Evolutionary conservation across 2,113 vertebrate genomes (phyloP), one percentile per base, ranked within the genome.

Genomic region (Alces alces): DNA sequence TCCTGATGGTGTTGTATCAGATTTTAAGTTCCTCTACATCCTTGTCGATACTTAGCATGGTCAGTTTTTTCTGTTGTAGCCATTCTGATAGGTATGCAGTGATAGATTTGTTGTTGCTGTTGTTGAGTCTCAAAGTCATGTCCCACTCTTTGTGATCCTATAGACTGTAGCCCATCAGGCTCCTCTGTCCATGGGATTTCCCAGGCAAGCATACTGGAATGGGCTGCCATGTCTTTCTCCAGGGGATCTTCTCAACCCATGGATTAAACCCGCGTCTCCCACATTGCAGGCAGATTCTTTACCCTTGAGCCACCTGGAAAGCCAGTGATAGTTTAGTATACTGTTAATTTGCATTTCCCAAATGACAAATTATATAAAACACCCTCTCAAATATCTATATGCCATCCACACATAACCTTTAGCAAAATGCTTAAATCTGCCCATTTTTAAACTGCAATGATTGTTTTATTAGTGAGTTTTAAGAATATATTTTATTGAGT

Each of bases 231-330:
- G 25, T 43, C 39, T 14, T 73, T 73, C 70, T 73, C n/a, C 36
- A 27, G 36, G 21, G 36, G 6, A 73, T 73, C 36, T 6, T 73
- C 36, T 25, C 0, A 0, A 73, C 36, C 36, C 1, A 27, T 13
- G 36, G 70, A 25, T 13, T 39, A 21, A 73, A 23, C 7, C 11
- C 5, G 5, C 1, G 0, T 73, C 70, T 27, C 36, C 6, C 0
- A 3, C 11, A 43, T 14, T 73, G 36, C 36, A 27, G 70, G 12
- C 0, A 0, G 21, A 27, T 43, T 25, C 19, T 25, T 73, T 14
- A 25, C 5, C 36, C 5, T 1, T 73, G 23, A 39, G 70, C 36
- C 36, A 73, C 19, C 17, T 39, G 70, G 36, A 11, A 43, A 73
- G 36, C 2, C 70, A 73, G 36, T 73, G 70, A 43, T 23, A 70